A percentile compares a stretch with the other conserved stretches of the same genome.
phyloP scores from a whole-genome alignment of 1,140 invertebrate species.

The Drosophila prosaltans region DNA sequence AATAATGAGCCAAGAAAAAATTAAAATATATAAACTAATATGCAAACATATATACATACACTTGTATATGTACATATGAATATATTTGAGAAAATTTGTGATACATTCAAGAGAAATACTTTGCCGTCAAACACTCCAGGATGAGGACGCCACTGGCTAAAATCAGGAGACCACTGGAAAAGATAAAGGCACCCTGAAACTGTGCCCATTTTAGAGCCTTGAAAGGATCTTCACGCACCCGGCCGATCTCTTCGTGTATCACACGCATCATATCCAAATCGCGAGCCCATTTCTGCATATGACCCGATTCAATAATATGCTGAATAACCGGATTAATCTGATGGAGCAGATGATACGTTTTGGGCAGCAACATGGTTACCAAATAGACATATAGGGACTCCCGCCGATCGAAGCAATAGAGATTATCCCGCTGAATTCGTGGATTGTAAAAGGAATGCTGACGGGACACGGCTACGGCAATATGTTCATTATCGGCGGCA shows the following conservation, averaged over 20 bases:
- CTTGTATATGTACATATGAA: background rate
- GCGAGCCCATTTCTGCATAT: conserved; percentile 78
- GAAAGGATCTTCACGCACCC: conserved; percentile 57
- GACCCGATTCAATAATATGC: conserved; percentile 76
- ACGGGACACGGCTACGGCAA: conserved; percentile 73
- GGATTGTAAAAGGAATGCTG: conserved; percentile 78
- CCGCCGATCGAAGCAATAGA: conserved; percentile 72
- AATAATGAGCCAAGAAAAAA: conserved; percentile 79
- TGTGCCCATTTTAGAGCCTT: conserved; percentile 59
- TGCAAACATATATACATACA: conserved; percentile 33
- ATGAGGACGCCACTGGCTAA: conserved; percentile 51
- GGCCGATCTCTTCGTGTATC: conserved; percentile 66
- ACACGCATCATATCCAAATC: conserved; percentile 72
- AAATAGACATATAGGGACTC: conserved; percentile 75
- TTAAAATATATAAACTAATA: conserved; percentile 41
- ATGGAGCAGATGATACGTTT: conserved; percentile 72
- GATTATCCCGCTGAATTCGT: conserved; percentile 52
- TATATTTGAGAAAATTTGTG: background rate
- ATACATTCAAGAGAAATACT: background rate
- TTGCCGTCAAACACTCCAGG: conserved; percentile 34
- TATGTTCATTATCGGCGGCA: conserved; percentile 56
- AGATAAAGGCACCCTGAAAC: conserved; percentile 63
- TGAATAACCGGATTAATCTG: conserved; percentile 77
- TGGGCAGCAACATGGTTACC: conserved; percentile 74
- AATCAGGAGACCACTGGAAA: conserved; percentile 43